phyloP scores from a whole-genome alignment of 2,113 vertebrate genomes.

The Rhabdomys dilectus region DNA sequence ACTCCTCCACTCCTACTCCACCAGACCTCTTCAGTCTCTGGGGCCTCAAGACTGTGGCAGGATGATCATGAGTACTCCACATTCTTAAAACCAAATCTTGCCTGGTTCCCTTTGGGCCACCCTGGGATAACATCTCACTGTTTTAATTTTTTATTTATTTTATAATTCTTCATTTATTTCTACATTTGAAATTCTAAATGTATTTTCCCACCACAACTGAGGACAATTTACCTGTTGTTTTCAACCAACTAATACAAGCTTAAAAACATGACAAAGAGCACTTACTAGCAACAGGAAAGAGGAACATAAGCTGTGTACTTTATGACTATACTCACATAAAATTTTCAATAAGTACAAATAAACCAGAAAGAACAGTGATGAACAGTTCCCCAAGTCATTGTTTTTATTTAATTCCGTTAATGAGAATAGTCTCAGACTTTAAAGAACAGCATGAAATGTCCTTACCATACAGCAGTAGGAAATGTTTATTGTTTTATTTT shows the following conservation, averaged over 20 bases:
- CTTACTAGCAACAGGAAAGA: neutral
- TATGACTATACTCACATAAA: neutral
- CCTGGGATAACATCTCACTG: neutral
- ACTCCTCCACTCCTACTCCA: too few relatives aligned
- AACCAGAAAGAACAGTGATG: neutral
- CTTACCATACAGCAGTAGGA: slow-evolving; percentile 44
- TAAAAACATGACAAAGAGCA: neutral
- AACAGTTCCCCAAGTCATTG: neutral
- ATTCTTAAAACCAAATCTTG: neutral
- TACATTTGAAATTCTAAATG: neutral
- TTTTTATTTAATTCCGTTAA: slow-evolving; percentile 63
- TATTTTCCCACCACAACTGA: neutral
- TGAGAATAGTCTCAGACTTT: slow-evolving; percentile 33
- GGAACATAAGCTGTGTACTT: neutral
- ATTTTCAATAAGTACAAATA: slow-evolving; percentile 26
- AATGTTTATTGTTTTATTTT: neutral
- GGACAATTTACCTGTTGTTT: neutral
- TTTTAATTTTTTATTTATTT: neutral
- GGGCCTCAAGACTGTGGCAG: too few relatives aligned
- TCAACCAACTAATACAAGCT: neutral
- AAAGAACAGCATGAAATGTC: neutral
- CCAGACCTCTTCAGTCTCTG: too few relatives aligned
- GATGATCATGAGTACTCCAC: neutral
- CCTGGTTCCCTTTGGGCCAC: neutral
- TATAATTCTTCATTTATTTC: neutral